Evolutionary conservation across 1,140 invertebrate species (phyloP).

Genomic region (Oryctes rhinoceros): DNA sequence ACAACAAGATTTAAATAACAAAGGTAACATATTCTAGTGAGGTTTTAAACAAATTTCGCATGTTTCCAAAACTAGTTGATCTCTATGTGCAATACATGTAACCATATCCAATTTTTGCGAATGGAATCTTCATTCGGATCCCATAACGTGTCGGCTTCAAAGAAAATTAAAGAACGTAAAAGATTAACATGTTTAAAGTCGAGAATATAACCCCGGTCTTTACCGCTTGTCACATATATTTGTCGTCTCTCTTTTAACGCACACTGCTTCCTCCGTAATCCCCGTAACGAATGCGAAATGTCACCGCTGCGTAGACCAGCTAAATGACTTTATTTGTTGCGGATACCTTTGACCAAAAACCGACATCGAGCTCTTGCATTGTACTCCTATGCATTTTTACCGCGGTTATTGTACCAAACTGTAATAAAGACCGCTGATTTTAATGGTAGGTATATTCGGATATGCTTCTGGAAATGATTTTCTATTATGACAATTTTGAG

Average conservation of each 20-base stretch:
- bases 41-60: too few relatives aligned
- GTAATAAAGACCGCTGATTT: too few relatives aligned
- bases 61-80: background rate
- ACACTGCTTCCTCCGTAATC: background rate
- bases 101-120: background rate
- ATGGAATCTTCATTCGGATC: background rate
- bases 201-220: constrained; percentile 17
- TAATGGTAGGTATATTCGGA: too few relatives aligned
- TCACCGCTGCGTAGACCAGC: constrained; percentile 26
- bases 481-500: too few relatives aligned
- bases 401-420: too few relatives aligned
- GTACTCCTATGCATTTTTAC: too few relatives aligned
- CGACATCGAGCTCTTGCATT: background rate
- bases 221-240: constrained; percentile 38
- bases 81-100: background rate
- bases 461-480: too few relatives aligned
- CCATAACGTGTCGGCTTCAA: background rate
- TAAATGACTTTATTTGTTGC: constrained; percentile 38
- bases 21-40: too few relatives aligned
- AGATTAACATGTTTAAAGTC: constrained; percentile 35
- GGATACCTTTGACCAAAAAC: constrained; percentile 20
- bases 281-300: constrained; percentile 39
- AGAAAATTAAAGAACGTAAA: constrained; percentile 29
- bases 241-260: background rate
- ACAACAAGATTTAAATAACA: too few relatives aligned